Evolutionary conservation across 2,888 invertebrate species (phyloP), one percentile per base, ranked within the genome.

Genomic region (Eutolmus rufibarbis): DNA sequence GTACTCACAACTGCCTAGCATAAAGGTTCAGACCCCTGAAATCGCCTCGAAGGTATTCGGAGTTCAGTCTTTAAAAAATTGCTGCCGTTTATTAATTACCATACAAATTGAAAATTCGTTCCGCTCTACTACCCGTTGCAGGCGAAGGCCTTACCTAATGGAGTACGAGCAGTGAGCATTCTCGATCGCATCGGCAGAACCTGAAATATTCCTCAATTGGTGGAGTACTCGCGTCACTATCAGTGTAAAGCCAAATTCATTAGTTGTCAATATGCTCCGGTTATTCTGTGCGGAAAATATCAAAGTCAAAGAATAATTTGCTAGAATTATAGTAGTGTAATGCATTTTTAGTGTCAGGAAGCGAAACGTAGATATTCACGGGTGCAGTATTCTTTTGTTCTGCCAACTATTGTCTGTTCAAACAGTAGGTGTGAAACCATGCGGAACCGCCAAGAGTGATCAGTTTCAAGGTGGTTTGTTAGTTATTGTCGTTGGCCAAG

Each of bases 41-140:
- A 76, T 40, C 34, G 46, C 19, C 43, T 79, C 14, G n/a, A 40
- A 40, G 46, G 46, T 14, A 12, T 14, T 79, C 40, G 23, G n/a
- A 9, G 9, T 46, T 23, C 66, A 74, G 40, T 37, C 66, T 28
- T 84, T 87, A 81, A 87, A 88, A 88, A 89, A 89, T 89, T 89
- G 89, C 79, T 88, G 87, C 77, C 87, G 82, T 89, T 90, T 90
- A 90, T 90, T 89, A 90, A 90, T 90, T 90, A 90, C 89, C 90
- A 90, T 89, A 90, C 89, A 90, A 90, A 90, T 89, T 90, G 90
- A 89, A 90, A 89, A 90, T 90, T 89, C 89, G 89, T 90, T 89
- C 88, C 89, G 89, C 89, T 90, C 87, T 88, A 89, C 34, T 86
- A 86, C 86, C 14, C 46, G 19, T 77, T 9, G 14, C 19, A 77